Conservation (phyloP, 2,888 invertebrate species). For the Bombylius major region DNA sequence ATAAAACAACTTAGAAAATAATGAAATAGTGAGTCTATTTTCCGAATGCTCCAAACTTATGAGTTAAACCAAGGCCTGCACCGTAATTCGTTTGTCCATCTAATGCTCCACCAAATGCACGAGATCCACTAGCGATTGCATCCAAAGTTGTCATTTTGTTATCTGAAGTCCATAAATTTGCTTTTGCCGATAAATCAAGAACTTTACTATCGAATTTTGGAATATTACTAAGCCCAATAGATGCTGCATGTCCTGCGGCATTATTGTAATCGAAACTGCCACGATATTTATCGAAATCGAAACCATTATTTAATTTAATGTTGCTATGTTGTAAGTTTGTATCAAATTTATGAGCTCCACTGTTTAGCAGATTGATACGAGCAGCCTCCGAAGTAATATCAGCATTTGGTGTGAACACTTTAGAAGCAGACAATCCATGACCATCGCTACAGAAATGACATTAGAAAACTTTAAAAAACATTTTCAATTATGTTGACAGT, state of each 20-base stretch:
- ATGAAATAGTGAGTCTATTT: too few relatives aligned
- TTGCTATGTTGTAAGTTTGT: conserved; percentile 22
- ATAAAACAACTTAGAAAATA: too few relatives aligned
- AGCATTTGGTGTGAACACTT: conserved; percentile 19
- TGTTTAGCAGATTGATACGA: conserved; percentile 21
- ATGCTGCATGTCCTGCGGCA: conserved; percentile 21
- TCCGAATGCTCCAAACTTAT: conserved; percentile 15
- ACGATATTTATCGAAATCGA: conserved; percentile 22
- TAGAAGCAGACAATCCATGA: conserved; percentile 21
- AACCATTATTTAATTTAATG: conserved; percentile 18
- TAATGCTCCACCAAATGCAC: conserved; percentile 21
- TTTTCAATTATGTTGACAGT: not conserved
- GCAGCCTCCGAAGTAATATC: conserved; percentile 17
- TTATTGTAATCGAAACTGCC: conserved; percentile 21
- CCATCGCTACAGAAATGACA: conserved; percentile 19
- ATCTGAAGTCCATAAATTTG: conserved; percentile 23
- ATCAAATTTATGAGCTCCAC: conserved; percentile 16
- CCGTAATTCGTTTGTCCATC: conserved; percentile 17
- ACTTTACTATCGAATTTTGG: conserved; percentile 23
- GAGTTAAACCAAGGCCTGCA: conserved; percentile 17
- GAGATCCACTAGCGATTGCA: conserved; percentile 21
- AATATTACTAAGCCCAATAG: conserved; percentile 20
- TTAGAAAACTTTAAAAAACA: too few relatives aligned
- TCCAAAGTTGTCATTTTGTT: conserved; percentile 21
- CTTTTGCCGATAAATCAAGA: conserved; percentile 19